phyloP scores from a whole-genome alignment of 1,140 invertebrate genomes.

The Lethocerus indicus region DNA sequence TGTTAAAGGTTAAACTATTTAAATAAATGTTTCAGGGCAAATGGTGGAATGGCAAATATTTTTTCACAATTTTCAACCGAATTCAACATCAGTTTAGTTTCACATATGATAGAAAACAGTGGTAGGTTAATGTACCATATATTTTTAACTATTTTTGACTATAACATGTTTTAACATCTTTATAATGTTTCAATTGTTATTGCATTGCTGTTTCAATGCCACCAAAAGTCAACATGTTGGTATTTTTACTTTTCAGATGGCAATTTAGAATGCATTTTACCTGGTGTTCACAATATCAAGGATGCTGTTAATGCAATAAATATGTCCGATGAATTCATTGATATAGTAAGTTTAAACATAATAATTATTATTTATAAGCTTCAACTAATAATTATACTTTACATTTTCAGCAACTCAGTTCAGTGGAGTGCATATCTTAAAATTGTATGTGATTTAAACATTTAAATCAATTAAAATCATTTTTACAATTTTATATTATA shows the following conservation, averaged over 20 bases:
- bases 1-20: too few species aligned
- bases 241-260: not conserved
- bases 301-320: constrained; percentile 6
- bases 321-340: constrained; percentile 5
- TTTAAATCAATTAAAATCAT: too few species aligned
- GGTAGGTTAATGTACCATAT: too few species aligned
- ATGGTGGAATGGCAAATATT: too few species aligned
- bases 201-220: not conserved
- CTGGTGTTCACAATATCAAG: not conserved
- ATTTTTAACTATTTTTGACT: not conserved
- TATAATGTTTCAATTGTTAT: not conserved
- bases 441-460: too few species aligned
- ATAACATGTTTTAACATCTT: not conserved
- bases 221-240: not conserved
- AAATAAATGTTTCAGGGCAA: too few species aligned
- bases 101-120: not conserved
- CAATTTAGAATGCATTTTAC: constrained; percentile 7
- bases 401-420: too few species aligned
- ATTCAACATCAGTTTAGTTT: not conserved
- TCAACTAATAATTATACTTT: too few species aligned
- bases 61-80: not conserved
- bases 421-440: too few species aligned
- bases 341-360: constrained; percentile 4
- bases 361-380: not conserved
- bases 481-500: too few species aligned